Conservation (phyloP, 2,113 vertebrate species). For the Sylvilagus bachmani region DNA sequence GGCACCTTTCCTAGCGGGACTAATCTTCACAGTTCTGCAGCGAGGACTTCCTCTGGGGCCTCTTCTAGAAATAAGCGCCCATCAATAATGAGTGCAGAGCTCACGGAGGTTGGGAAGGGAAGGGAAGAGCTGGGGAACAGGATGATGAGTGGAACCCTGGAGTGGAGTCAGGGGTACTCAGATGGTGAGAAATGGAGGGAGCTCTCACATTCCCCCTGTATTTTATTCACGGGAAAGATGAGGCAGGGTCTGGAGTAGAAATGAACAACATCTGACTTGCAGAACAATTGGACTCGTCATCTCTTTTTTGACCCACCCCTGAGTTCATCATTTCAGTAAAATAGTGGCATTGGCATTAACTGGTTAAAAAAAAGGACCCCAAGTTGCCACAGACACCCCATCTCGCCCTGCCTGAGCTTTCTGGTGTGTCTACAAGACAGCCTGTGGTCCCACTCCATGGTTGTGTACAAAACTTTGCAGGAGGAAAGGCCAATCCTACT, state of each 20-base stretch:
- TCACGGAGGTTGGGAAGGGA: background rate
- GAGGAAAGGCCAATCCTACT: background rate
- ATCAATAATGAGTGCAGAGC: background rate
- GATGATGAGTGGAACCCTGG: background rate
- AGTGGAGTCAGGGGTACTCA: background rate
- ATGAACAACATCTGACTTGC: background rate
- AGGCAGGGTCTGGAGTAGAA: background rate
- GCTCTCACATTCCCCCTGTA: background rate
- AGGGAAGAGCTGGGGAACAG: background rate
- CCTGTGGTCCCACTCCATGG: background rate
- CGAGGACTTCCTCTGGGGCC: background rate
- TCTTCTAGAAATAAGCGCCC: background rate
- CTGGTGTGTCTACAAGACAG: background rate
- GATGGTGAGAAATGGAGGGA: background rate
- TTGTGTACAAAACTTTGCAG: background rate
- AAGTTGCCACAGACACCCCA: background rate
- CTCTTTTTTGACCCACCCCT: background rate
- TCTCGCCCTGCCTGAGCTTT: background rate
- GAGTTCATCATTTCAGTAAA: background rate
- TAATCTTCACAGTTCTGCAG: slow-evolving; percentile 7
- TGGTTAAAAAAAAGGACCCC: background rate
- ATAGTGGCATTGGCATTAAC: background rate
- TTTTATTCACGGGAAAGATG: background rate
- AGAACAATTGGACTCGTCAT: background rate
- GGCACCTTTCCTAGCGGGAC: background rate